Percentiles rank a stretch among this genome's conserved stretches.
Conservation (phyloP, 1,140 invertebrate species). For the Phortica variegata region DNA sequence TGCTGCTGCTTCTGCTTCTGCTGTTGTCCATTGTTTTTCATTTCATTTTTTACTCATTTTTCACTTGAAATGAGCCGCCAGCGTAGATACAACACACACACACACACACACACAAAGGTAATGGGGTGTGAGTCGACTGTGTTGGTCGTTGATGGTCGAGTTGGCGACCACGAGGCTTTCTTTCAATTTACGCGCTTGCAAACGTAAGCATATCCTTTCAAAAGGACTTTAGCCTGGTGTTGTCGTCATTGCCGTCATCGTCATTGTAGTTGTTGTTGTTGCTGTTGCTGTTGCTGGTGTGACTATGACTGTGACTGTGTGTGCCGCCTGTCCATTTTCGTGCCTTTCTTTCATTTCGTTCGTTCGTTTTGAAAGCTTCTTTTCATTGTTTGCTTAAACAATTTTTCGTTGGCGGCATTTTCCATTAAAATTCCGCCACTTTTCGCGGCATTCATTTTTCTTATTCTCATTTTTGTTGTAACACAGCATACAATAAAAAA, state of each 20-base stretch:
- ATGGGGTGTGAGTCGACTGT: background rate
- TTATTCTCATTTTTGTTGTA: no score
- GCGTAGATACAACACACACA: no score
- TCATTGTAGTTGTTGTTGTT: no score
- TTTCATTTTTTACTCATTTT: constrained; percentile 53
- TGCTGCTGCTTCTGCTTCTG: background rate
- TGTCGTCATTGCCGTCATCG: no score
- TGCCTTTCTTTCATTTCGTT: constrained; percentile 4
- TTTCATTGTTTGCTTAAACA: constrained; percentile 48
- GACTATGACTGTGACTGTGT: no score
- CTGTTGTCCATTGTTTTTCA: constrained; percentile 44
- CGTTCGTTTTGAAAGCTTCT: constrained; percentile 44
- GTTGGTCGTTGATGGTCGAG: constrained; percentile 1
- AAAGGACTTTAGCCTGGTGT: no score
- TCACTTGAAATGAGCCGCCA: constrained; percentile 51
- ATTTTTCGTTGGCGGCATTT: constrained; percentile 41
- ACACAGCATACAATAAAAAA: constrained; percentile 15
- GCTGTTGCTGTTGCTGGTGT: no score
- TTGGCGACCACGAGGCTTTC: constrained; percentile 23
- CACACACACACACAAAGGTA: no score
- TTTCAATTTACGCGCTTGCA: constrained; percentile 47
- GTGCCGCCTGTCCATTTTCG: constrained; percentile 8
- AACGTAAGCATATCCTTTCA: constrained; percentile 41
- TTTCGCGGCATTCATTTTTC: constrained; percentile 16
- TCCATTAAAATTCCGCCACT: constrained; percentile 54